Percentiles rank a stretch among this genome's conserved stretches.
phyloP scores from a whole-genome alignment of 2,113 vertebrate species.

The Hiodon tergisus region DNA sequence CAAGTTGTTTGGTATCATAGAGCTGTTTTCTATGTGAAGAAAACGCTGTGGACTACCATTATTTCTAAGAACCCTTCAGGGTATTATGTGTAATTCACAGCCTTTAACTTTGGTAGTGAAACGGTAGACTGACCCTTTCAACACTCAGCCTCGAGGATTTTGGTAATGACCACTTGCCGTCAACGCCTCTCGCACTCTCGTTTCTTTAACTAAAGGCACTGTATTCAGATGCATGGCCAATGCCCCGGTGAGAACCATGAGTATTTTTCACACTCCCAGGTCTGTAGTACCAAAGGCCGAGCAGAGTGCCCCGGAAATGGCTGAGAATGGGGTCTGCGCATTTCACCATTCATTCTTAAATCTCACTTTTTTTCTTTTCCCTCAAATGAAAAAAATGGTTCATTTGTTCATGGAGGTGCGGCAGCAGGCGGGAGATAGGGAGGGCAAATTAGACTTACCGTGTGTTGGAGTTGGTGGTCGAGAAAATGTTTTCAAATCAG shows the following conservation, averaged over 20 bases:
- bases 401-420: too few species aligned
- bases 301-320: not conserved
- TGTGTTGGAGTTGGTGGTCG: constrained; percentile 35
- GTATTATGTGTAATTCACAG: constrained; percentile 24
- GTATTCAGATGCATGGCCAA: not conserved
- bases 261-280: not conserved
- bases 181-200: not conserved
- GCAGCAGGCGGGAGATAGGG: constrained; percentile 21
- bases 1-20: too few species aligned
- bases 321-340: not conserved
- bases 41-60: too few species aligned
- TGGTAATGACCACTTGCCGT: not conserved
- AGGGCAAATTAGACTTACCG: constrained; percentile 42
- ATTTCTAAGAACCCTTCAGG: too few species aligned
- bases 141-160: not conserved
- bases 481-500: constrained; percentile 44
- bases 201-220: not conserved
- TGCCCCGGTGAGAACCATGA: not conserved
- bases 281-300: not conserved
- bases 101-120: not conserved
- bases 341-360: not conserved
- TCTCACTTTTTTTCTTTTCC: not conserved
- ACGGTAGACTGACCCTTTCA: constrained; percentile 3
- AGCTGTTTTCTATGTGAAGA: too few species aligned
- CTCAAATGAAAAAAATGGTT: not conserved